Percentiles rank a stretch among this genome's conserved stretches.
phyloP scores from a whole-genome alignment of 2,888 invertebrate genomes.

The Drosophila flavopinicola region DNA sequence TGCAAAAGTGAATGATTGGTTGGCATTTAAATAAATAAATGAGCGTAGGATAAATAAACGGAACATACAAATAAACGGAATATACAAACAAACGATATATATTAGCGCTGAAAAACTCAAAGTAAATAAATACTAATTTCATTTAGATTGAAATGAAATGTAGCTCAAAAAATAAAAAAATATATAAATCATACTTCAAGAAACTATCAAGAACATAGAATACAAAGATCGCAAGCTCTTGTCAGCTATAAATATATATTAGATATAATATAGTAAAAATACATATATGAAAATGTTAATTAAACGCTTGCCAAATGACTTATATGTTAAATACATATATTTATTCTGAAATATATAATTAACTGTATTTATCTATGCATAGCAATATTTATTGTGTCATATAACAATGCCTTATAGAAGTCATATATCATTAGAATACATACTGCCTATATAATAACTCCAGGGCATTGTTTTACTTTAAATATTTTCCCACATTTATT shows the following conservation, averaged over 20 bases:
- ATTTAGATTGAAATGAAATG: no score
- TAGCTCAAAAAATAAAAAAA: no score
- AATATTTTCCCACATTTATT: conserved; percentile 46
- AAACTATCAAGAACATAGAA: no score
- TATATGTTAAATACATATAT: neutral
- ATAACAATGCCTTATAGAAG: conserved; percentile 20
- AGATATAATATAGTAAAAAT: neutral
- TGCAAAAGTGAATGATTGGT: neutral
- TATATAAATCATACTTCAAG: no score
- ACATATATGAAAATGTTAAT: neutral
- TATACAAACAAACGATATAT: no score
- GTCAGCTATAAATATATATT: no score
- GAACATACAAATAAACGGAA: no score
- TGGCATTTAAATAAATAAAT: neutral
- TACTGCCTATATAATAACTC: conserved; percentile 1
- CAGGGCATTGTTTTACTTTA: conserved; percentile 20
- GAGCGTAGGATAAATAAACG: neutral
- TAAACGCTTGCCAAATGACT: neutral
- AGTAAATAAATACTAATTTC: no score
- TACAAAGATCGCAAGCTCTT: no score
- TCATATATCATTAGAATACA: conserved; percentile 9
- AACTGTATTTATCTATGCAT: conserved; percentile 23
- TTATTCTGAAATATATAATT: conserved; percentile 15
- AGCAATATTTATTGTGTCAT: conserved; percentile 18
- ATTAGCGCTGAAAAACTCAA: no score